Evolutionary conservation across 2,888 invertebrate species (phyloP), one percentile per base, ranked within the genome.

Genomic region (Clitarchus hookeri): DNA sequence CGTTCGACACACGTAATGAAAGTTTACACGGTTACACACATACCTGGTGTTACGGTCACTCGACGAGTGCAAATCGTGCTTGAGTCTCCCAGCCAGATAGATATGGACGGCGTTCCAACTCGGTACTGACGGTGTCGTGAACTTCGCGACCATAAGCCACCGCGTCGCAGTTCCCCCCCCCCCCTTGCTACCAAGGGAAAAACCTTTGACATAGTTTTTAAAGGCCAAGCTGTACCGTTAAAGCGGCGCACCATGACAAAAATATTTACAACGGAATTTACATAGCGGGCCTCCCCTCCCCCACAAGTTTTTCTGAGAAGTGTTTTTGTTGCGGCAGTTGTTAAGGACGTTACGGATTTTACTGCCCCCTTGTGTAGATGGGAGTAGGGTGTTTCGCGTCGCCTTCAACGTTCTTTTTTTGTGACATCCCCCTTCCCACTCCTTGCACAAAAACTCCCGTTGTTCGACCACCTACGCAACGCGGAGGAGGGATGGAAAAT

Each of bases 241-340:
- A 9, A 0, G 8, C 8, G 65, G 6, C 65, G 1, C 65, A 65
- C 13, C 65, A 19, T 16, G 65, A 23, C 65, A 65, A 65, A n/a
- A 65, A 65, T 23, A 65, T 65, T 65, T 65, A 65, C 65, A 65
- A 65, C 65, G n/a, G 65, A 65, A 65, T 65, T 65, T 65, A 65
- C 65, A 65, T 65, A n/a, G 65, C 36, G 36, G 36, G 36, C 53
- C 53, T 8, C 6, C 53, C 53, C 53, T 2, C 13, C 53, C 4
- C 4, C 4, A 4, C 36, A 4, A 3, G 16, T 23, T 65, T 23
- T 65, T 65, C 65, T 2, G 19, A n/a, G 65, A 65, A 65, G 65
- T 65, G 65, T 65, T 65, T 65, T 65, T 65, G 65, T 65, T 65
- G 65, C 65, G 19, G 11, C 65, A n/a, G 6, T 65, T 23, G 13